A percentile compares a stretch with the other conserved stretches of the same genome.
phyloP scores from a whole-genome alignment of 1,140 invertebrate genomes.

The Phymastichus coffea region DNA sequence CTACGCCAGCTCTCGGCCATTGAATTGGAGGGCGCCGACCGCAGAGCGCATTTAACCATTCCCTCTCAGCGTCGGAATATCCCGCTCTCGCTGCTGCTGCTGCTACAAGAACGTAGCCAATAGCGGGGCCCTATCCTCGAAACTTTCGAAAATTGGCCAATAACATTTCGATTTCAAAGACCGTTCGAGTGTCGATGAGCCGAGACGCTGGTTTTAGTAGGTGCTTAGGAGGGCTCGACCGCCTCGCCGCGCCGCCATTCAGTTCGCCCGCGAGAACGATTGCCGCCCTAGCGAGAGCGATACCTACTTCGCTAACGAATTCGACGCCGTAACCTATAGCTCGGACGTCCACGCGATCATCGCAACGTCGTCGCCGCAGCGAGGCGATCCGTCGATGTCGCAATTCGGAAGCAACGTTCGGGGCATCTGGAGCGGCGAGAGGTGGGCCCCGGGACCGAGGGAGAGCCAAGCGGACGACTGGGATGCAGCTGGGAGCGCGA shows the following conservation, averaged over 20 bases:
- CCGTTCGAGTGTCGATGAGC: not conserved
- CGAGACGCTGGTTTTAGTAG: slow-evolving; percentile 11
- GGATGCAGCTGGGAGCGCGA: too few species aligned
- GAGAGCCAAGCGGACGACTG: too few species aligned
- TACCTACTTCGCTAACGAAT: too few species aligned
- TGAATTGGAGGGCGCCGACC: slow-evolving; percentile 14
- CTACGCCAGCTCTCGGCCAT: slow-evolving; percentile 21
- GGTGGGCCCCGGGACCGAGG: too few species aligned
- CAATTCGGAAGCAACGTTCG: too few species aligned
- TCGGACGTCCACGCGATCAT: too few species aligned
- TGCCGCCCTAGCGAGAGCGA: not conserved
- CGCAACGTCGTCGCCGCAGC: too few species aligned
- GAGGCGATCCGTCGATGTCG: too few species aligned
- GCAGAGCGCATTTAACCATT: slow-evolving; percentile 24
- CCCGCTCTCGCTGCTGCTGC: slow-evolving; percentile 12
- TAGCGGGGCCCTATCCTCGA: too few species aligned
- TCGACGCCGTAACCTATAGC: too few species aligned
- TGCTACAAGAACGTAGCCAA: not conserved
- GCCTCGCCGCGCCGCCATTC: not conserved
- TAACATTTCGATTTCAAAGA: slow-evolving; percentile 18
- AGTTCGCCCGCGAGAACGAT: not conserved
- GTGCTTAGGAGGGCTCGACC: slow-evolving; percentile 5
- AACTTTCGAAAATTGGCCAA: slow-evolving; percentile 22
- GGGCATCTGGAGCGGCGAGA: too few species aligned
- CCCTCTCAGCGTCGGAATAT: slow-evolving; percentile 1